phyloP scores from a whole-genome alignment of 2,113 vertebrate genomes.

The Chaetodon trifascialis region DNA sequence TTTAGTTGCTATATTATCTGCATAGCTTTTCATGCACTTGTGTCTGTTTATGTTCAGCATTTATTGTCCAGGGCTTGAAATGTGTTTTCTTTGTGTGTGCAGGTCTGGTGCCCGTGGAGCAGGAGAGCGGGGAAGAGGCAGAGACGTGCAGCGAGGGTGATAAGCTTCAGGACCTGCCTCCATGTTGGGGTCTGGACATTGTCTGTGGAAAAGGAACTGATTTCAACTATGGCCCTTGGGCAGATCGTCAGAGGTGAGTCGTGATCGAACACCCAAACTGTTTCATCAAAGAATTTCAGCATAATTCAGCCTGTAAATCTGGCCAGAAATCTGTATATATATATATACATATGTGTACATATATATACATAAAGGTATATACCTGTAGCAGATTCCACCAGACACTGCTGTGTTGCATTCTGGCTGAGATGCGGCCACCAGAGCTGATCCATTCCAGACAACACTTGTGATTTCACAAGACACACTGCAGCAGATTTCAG shows the following conservation, averaged over 20 bases:
- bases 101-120: conserved; percentile 95
- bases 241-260: conserved; percentile 94
- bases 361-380: too few species aligned
- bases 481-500: too few species aligned
- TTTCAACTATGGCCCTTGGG: conserved; percentile 99
- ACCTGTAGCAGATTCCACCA: too few species aligned
- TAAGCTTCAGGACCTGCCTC: conserved; percentile 96
- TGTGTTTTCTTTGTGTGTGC: conserved; percentile 7
- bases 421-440: too few species aligned
- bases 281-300: neutral
- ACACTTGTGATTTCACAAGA: too few species aligned
- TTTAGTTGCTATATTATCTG: neutral
- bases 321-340: too few species aligned
- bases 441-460: too few species aligned
- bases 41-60: neutral
- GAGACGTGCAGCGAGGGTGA: conserved; percentile 90
- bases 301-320: neutral
- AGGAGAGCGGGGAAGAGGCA: conserved; percentile 88
- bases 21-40: neutral
- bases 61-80: neutral
- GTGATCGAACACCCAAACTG: neutral
- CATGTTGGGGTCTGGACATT: conserved; percentile 97
- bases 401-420: too few species aligned
- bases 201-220: conserved; percentile 99
- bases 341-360: too few species aligned